A percentile compares a stretch with the other conserved stretches of the same genome.
Conservation (phyloP, 2,888 invertebrate genomes). For the Merodon equestris region DNA sequence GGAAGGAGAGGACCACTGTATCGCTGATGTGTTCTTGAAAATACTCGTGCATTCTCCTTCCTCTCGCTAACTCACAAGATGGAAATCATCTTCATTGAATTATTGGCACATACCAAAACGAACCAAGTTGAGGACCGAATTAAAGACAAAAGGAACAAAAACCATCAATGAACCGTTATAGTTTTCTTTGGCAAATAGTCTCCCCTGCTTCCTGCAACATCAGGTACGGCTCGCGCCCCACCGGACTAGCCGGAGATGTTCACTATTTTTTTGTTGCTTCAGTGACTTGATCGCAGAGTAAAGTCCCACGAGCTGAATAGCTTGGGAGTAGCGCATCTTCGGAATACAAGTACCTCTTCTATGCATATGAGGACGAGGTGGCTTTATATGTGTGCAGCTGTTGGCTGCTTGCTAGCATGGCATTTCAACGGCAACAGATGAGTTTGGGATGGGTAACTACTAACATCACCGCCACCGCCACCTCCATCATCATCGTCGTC, state of each 20-base stretch:
- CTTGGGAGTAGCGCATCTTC: conserved; percentile 1
- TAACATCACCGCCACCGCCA: conserved; percentile 19
- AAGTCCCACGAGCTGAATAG: conserved; percentile 52
- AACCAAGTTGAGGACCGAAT: conserved; percentile 1
- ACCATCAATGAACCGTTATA: conserved; percentile 54
- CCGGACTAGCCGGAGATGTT: conserved; percentile 34
- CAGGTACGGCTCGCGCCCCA: conserved; percentile 33
- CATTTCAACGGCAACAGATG: conserved; percentile 39
- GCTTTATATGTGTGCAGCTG: conserved; percentile 22
- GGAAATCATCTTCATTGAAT: conserved; percentile 62
- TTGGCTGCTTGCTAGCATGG: conserved; percentile 28
- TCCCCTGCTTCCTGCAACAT: conserved; percentile 33
- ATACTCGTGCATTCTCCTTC: neutral
- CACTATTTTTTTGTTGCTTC: conserved; percentile 33
- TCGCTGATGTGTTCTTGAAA: conserved; percentile 19
- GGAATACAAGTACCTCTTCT: conserved; percentile 18
- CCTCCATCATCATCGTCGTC: neutral
- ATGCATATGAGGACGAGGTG: conserved; percentile 31
- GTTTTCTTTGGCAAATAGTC: conserved; percentile 42
- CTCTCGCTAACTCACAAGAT: conserved; percentile 24
- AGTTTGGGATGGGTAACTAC: conserved; percentile 60
- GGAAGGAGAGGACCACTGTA: neutral
- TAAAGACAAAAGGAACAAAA: conserved; percentile 11
- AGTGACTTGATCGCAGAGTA: conserved; percentile 40
- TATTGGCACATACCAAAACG: conserved; percentile 62